Base-by-base conservation (phyloP, 92 coral and sea anemone genomes). In the Isaurus tuberculatus region DNA sequence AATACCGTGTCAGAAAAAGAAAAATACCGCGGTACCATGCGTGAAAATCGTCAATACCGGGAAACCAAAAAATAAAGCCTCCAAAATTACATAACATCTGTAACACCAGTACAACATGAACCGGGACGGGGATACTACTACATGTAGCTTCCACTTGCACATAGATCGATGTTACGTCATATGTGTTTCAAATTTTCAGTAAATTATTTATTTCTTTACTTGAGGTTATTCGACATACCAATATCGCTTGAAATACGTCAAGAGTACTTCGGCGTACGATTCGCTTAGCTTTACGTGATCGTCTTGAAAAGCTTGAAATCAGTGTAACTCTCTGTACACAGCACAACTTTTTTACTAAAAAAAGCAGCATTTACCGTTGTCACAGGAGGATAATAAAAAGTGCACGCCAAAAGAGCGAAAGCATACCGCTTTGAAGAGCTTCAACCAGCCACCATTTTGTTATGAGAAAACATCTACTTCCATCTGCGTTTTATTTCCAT, bases 1-100 rank as follows among this genome's bases (percentile, higher is more conserved):
- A n/a, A 58, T 58, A 58, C 65, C 65, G 27, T 58, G 65, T 58
- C 65, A 58, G 65, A 58, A 58, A 58, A 58, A 16, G 65, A 26
- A 58, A 58, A 58, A 58, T 58, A 58, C 65, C 65, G 65, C 27
- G 65, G n/a, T 58, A 58, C 26, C 65, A 8, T 58, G 26, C 27
- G 26, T 14, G 65, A 58, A 58, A 58, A 58, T 58, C 26, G 65
- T 58, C 65, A 58, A 58, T 16, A 58, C 65, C 65, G 65, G 15
- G 26, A 58, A 15, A 58, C 23, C 65, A 26, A 58, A 58, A 58
- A 58, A 15, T 58, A 23, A 58, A 58, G 25, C 65, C 65, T 58
- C 65, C 65, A 58, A 58, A 58, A 1, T 58, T 58, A 58, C 65
- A 58, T 15, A 58, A 58, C 25, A 15, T 58, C 3, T n/a, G 65